A percentile compares a stretch with the other conserved stretches of the same genome.
These are phyloP conservation scores for Chionomys nivalis DNA, from an alignment of 2,113 vertebrate genomes.

Conservation along the genomic window DNA sequence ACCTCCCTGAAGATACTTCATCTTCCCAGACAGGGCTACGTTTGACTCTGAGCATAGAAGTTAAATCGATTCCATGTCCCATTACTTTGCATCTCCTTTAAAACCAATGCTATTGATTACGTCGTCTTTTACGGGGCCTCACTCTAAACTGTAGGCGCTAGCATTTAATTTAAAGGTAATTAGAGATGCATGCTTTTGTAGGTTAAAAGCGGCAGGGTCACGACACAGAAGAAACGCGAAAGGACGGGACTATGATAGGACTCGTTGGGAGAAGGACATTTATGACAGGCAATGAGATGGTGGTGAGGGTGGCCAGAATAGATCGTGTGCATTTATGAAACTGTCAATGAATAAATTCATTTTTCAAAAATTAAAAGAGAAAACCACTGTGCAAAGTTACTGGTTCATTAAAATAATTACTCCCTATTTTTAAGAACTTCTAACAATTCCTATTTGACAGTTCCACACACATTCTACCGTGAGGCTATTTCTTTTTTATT, in stretches of 20 bases:
- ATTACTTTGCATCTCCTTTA: constrained; percentile 52
- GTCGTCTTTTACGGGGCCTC: constrained; percentile 50
- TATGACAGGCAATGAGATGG: too few species aligned
- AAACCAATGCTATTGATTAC: constrained; percentile 20
- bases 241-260: not conserved
- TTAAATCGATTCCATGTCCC: constrained; percentile 5
- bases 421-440: constrained; percentile 57
- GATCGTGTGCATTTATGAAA: too few species aligned
- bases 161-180: constrained; percentile 66
- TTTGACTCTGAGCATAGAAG: not conserved
- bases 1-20: constrained; percentile 36
- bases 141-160: constrained; percentile 67
- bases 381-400: constrained; percentile 31
- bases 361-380: not conserved
- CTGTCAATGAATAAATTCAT: too few species aligned
- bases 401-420: constrained; percentile 66
- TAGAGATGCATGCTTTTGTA: constrained; percentile 57
- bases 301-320: too few species aligned
- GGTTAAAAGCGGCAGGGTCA: constrained; percentile 41
- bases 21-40: constrained; percentile 41
- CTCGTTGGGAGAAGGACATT: too few species aligned
- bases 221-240: too few species aligned
- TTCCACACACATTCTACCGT: constrained; percentile 59
- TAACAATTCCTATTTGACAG: constrained; percentile 55
- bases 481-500: constrained; percentile 72